phyloP scores from a whole-genome alignment of 2,113 vertebrate genomes.

The Lophura nycthemera region DNA sequence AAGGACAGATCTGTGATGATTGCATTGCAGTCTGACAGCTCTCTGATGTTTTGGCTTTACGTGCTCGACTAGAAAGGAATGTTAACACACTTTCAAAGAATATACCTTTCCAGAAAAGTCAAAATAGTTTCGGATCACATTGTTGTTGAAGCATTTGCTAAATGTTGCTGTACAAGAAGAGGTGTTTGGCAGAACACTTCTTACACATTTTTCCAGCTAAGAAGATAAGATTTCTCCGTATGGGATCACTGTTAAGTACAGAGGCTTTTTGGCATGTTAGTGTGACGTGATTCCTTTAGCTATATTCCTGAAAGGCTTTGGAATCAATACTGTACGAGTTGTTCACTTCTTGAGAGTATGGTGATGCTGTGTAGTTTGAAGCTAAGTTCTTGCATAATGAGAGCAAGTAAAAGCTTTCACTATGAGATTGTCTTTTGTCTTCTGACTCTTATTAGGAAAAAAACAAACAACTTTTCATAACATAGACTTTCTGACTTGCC shows the following conservation, averaged over 20 bases:
- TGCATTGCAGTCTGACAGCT: conserved; percentile 13
- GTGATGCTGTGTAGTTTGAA: background rate
- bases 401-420: conserved; percentile 2
- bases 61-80: conserved; percentile 22
- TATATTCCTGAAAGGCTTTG: background rate
- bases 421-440: background rate
- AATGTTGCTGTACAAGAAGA: background rate
- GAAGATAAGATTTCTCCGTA: background rate
- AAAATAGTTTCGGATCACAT: background rate
- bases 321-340: background rate
- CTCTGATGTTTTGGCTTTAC: background rate
- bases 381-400: background rate
- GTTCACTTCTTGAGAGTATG: background rate
- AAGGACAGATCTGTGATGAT: background rate
- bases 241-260: background rate
- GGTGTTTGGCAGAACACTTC: background rate
- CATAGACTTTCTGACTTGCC: background rate
- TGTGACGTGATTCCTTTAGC: background rate
- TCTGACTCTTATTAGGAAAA: background rate
- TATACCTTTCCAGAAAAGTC: conserved; percentile 31
- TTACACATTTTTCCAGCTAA: background rate
- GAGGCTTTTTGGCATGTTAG: background rate
- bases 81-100: conserved; percentile 42
- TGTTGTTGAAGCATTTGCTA: background rate
- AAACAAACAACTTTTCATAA: background rate